phyloP scores from a whole-genome alignment of 2,888 invertebrate genomes.

The Clusia tigrina region DNA sequence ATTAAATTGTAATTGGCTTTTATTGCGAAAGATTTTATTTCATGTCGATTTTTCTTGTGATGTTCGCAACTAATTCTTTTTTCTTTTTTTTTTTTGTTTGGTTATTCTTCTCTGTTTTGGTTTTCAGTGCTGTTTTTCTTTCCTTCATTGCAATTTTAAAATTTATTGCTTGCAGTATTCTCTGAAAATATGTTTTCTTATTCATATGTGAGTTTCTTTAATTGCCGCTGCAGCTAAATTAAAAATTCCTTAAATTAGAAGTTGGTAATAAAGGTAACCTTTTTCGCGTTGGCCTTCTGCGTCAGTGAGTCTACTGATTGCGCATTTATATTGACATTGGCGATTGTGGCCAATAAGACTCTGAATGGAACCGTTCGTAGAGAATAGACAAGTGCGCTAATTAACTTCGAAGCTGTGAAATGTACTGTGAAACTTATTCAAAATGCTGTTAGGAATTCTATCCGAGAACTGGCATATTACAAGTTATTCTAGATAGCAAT shows the following conservation, averaged over 20 bases:
- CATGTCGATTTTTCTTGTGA: not conserved
- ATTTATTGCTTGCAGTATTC: conserved; percentile 4
- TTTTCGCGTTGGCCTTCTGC: no score
- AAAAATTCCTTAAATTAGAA: no score
- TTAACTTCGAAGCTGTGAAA: no score
- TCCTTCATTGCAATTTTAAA: conserved; percentile 1
- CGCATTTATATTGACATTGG: no score
- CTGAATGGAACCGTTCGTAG: no score
- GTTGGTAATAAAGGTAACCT: not conserved
- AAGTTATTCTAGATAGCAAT: no score
- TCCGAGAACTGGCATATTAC: no score
- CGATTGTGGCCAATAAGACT: no score
- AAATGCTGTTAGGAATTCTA: no score
- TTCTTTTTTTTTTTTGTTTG: not conserved
- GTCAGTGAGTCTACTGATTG: no score
- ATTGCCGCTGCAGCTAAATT: not conserved
- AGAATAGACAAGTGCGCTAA: no score
- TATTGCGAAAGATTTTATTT: conserved; percentile 29
- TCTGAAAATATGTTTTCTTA: not conserved
- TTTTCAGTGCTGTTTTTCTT: not conserved
- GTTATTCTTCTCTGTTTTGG: not conserved
- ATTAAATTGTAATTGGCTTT: conserved; percentile 40
- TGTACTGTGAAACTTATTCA: no score
- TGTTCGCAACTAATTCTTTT: not conserved
- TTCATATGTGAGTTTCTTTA: not conserved